Evolutionary conservation across 2,113 vertebrate genomes (phyloP).

Genomic region (Nycticebus coucang): DNA sequence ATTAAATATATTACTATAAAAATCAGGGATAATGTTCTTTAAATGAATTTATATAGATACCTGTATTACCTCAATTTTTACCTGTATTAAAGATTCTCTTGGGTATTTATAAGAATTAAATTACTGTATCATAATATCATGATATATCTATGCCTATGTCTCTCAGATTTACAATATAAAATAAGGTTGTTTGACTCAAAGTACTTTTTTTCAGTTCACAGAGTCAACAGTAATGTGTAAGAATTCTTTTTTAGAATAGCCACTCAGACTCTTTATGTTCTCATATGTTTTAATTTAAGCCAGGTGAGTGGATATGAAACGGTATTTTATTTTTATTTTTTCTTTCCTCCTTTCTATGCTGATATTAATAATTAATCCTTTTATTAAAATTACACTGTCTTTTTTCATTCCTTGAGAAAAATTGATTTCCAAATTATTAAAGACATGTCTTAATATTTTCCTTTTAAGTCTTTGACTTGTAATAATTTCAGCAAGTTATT

Average conservation of each 20-base stretch:
- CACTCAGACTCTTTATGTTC: neutral
- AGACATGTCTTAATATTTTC: neutral
- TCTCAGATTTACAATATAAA: neutral
- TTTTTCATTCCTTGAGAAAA: neutral
- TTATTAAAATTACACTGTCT: neutral
- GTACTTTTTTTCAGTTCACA: neutral
- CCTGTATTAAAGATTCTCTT: neutral
- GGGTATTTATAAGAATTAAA: neutral
- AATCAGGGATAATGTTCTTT: neutral
- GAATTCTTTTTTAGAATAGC: neutral
- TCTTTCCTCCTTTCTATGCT: neutral
- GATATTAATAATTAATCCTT: neutral
- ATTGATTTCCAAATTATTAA: neutral
- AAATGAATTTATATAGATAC: neutral
- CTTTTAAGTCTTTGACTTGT: neutral
- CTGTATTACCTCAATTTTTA: too few relatives aligned
- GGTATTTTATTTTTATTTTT: neutral
- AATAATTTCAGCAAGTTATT: neutral
- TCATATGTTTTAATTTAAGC: neutral
- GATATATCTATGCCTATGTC: neutral
- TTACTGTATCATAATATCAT: neutral
- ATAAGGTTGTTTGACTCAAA: neutral
- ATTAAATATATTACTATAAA: neutral
- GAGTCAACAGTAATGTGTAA: neutral
- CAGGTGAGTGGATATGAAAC: neutral